Evolutionary conservation across 2,888 invertebrate genomes (phyloP).

Genomic region (Aphidius colemani): DNA sequence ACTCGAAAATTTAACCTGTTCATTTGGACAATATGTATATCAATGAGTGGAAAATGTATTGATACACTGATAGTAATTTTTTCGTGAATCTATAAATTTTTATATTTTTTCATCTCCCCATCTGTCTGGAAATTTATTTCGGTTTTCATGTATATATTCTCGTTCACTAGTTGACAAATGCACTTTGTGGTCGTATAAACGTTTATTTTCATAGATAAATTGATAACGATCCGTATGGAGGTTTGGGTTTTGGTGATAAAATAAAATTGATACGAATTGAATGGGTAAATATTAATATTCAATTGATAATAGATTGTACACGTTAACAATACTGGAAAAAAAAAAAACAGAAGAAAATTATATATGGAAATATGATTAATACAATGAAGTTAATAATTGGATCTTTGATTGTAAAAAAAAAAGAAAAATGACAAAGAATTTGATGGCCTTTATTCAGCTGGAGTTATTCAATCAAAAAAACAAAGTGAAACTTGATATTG

Average conservation of each 20-base stretch:
- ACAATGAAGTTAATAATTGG: constrained; percentile 9
- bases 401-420: not conserved
- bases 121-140: not conserved
- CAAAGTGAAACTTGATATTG: no score
- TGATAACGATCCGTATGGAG: constrained; percentile 15
- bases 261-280: constrained; percentile 14
- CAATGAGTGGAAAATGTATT: no score
- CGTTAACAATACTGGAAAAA: no score
- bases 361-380: no score
- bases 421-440: not conserved
- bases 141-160: not conserved
- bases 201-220: constrained; percentile 19
- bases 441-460: no score
- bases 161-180: not conserved
- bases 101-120: not conserved
- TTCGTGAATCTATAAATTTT: constrained; percentile 6
- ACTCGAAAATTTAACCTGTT: not conserved
- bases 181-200: not conserved
- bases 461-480: no score
- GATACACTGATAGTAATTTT: not conserved
- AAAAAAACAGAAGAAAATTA: no score
- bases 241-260: not conserved
- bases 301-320: no score
- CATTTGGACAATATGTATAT: not conserved
- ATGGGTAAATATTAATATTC: not conserved